Evolutionary conservation across 1,140 invertebrate species (phyloP).

Genomic region (Pogonomyrmex barbatus): DNA sequence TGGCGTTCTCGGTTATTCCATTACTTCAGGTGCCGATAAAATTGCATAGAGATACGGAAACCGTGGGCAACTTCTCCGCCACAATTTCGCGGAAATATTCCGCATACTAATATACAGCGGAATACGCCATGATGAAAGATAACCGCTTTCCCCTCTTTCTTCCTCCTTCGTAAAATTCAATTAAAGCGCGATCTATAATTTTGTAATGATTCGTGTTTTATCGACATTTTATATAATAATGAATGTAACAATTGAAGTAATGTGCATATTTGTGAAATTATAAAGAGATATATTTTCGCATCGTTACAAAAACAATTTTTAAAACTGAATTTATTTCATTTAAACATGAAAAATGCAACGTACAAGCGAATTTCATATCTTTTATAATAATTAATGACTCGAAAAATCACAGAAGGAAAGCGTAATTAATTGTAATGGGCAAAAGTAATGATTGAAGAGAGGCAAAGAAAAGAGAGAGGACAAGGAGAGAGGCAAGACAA

Average conservation of each 20-base stretch:
- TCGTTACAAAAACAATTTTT: conserved; percentile 12
- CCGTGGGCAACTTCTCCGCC: conserved; percentile 23
- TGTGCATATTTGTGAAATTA: background rate
- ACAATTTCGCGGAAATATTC: conserved; percentile 51
- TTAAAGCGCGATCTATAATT: conserved; percentile 56
- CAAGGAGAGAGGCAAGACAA: conserved; percentile 8
- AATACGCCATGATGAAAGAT: conserved; percentile 24
- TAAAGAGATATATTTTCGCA: background rate
- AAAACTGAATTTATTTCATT: conserved; percentile 3
- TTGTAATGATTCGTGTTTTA: background rate
- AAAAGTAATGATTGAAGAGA: conserved; percentile 1
- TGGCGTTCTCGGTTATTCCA: conserved; percentile 65
- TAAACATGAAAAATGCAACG: background rate
- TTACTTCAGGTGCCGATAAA: conserved; percentile 48
- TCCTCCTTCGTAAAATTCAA: conserved; percentile 11
- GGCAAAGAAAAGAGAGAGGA: conserved; percentile 18
- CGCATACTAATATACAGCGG: conserved; percentile 40
- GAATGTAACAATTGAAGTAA: background rate
- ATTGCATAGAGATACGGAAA: conserved; percentile 54
- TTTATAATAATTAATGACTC: background rate
- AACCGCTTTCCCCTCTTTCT: background rate
- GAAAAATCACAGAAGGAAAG: background rate
- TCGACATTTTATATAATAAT: conserved; percentile 24
- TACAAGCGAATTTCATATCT: conserved; percentile 19
- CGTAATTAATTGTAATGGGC: conserved; percentile 24